Base-by-base conservation (phyloP, 2,888 invertebrate genomes). In the Pachymerium ferrugineum region DNA sequence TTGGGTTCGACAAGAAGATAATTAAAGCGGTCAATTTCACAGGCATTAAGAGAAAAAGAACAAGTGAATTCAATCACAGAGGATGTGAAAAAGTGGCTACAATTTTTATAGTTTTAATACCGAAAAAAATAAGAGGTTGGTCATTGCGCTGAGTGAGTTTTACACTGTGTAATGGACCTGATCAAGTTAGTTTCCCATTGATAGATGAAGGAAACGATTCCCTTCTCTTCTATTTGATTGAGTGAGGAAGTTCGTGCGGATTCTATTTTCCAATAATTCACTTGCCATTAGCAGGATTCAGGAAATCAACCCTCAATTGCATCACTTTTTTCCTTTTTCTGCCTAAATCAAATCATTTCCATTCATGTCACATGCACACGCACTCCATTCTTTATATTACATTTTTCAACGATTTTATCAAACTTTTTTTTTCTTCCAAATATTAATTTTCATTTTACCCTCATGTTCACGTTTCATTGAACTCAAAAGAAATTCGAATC, bases 201-300 rank as follows among this genome's bases (percentile, higher is more conserved):
- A 16, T 47, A 19, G 22, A 16, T 47, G 47, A 47, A 16, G 47
- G 47, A 16, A 16, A 16, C 47, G n/a, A n/a, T 47, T 6, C 47
- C 22, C 19, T 47, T 6, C 47, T 47, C 47, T 47, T 19, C 47
- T 19, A 19, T 19, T 6, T 47, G 47, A 47, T 47, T 47, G 47
- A 47, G 22, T 47, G 47, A 47, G 47, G 47, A 47, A 47, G 47
- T 47, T 47, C 47, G 47, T 47, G 47, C 47, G 22, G 47, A 47
- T 47, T 47, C 47, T 16, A 47, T 47, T 47, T 47, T 16, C 47
- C 47, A 47, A 47, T 47, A 47, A 47, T 47, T 47, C 47, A 14
- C 19, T 47, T 47, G 6, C 47, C 16, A 47, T 47, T 47, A 47
- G 16, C 47, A 47, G 47, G n/a, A 47, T 47, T 47, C 42, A 42